These are phyloP conservation scores for Carapus acus DNA, from an alignment of 2,797 vertebrate genomes.

Conservation along the genomic window DNA sequence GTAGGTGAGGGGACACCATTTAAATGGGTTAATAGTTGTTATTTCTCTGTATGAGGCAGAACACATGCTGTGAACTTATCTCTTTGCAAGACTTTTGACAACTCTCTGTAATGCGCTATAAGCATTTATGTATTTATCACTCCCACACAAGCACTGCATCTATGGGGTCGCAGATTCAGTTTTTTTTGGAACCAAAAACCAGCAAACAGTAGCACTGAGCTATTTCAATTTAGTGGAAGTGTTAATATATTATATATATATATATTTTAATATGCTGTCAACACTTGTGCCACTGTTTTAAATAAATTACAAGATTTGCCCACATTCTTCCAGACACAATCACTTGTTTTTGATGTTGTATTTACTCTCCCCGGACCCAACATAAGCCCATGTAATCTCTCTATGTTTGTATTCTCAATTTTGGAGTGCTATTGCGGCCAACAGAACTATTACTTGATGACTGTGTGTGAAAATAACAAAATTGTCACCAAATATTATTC, in stretches of 20 bases:
- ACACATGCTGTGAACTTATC: slow-evolving; percentile 44
- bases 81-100: slow-evolving; percentile 47
- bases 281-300: slow-evolving; percentile 23
- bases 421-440: slow-evolving; percentile 32
- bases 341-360: slow-evolving; percentile 41
- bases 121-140: neutral
- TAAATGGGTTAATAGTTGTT: slow-evolving; percentile 56
- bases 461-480: no score
- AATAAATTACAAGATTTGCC: slow-evolving; percentile 33
- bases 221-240: slow-evolving; percentile 38
- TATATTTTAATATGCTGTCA: slow-evolving; percentile 47
- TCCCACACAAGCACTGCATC: slow-evolving; percentile 23
- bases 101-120: no score
- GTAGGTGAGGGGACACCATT: slow-evolving; percentile 59
- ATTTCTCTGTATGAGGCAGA: slow-evolving; percentile 46
- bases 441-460: no score
- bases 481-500: slow-evolving; percentile 62
- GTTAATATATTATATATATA: no score
- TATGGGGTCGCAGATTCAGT: slow-evolving; percentile 34
- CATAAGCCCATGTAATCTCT: slow-evolving; percentile 44
- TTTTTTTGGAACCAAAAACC: slow-evolving; percentile 24
- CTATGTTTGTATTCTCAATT: slow-evolving; percentile 30
- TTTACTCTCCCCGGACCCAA: slow-evolving; percentile 24
- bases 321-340: slow-evolving; percentile 33
- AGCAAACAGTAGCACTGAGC: slow-evolving; percentile 22